phyloP scores from a whole-genome alignment of 37 sponge, comb jelly and placozoan genomes.

The Spongilla lacustris region DNA sequence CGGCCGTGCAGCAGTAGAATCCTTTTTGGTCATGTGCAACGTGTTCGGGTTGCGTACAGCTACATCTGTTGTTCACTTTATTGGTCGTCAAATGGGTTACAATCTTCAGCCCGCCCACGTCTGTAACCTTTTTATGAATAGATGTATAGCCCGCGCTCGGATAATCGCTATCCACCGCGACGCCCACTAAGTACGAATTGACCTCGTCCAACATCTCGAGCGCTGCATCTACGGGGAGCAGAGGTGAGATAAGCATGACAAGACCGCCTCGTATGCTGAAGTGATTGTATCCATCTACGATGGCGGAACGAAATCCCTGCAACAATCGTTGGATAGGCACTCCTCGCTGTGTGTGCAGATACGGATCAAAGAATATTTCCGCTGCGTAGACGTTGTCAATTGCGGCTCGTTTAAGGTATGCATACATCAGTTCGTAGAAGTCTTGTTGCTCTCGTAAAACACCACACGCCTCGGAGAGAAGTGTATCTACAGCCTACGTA shows the following conservation, averaged over 20 bases:
- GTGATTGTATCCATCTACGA: constrained; percentile 59
- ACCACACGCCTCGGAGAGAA: constrained; percentile 73
- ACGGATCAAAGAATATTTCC: constrained; percentile 85
- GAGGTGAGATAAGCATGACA: constrained; percentile 76
- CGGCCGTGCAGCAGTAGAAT: constrained; percentile 54
- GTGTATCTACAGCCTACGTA: constrained; percentile 68
- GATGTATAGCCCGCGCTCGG: constrained; percentile 47
- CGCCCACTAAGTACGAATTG: constrained; percentile 58
- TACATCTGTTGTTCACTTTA: neutral
- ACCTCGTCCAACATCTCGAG: constrained; percentile 53
- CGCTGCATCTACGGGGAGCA: constrained; percentile 60
- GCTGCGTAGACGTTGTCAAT: constrained; percentile 65
- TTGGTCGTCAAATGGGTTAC: constrained; percentile 81
- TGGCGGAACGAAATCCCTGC: constrained; percentile 59
- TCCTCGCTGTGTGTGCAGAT: constrained; percentile 76
- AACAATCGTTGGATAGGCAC: constrained; percentile 58
- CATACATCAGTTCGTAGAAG: constrained; percentile 83
- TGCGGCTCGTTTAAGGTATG: constrained; percentile 67
- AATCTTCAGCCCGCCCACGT: constrained; percentile 60
- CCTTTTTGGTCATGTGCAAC: constrained; percentile 79
- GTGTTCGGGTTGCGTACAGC: constrained; percentile 47
- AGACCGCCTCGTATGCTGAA: constrained; percentile 64
- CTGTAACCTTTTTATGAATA: constrained; percentile 46
- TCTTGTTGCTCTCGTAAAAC: constrained; percentile 67
- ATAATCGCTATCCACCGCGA: constrained; percentile 76